Evolutionary conservation across 2,113 vertebrate species (phyloP).

Genomic region (Camelus dromedarius): DNA sequence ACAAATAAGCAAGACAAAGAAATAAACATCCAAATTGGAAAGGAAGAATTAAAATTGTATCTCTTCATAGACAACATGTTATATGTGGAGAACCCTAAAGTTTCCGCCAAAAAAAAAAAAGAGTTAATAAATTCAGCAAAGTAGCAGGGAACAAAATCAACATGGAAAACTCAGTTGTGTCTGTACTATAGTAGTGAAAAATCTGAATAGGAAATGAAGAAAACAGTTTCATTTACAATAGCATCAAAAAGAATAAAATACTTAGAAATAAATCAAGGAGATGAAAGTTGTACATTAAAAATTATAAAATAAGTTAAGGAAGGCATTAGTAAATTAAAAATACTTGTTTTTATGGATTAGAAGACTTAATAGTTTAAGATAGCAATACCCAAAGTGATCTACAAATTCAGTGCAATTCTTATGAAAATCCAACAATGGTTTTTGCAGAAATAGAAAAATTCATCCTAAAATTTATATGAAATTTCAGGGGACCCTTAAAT

Average conservation of each 20-base stretch:
- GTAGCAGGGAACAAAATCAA: neutral
- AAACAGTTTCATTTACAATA: neutral
- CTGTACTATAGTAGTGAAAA: neutral
- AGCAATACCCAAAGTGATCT: neutral
- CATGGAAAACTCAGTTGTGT: neutral
- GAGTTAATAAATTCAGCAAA: neutral
- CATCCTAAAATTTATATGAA: no score
- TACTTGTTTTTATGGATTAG: neutral
- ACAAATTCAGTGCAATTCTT: neutral
- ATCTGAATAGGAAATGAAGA: neutral
- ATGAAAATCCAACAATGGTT: neutral
- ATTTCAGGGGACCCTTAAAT: neutral
- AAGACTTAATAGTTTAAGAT: neutral
- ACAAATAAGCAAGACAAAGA: neutral
- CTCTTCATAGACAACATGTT: neutral
- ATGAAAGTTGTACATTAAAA: neutral
- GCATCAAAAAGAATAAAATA: neutral
- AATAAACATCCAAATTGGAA: neutral
- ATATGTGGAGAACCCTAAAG: neutral
- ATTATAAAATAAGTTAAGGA: neutral
- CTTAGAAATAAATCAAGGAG: neutral
- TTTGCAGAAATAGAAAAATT: neutral
- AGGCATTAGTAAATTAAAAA: neutral
- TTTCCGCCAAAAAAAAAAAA: neutral
- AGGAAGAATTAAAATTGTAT: neutral